Evolutionary conservation across 2,888 invertebrate genomes (phyloP).

Genomic region (Nineta flava): DNA sequence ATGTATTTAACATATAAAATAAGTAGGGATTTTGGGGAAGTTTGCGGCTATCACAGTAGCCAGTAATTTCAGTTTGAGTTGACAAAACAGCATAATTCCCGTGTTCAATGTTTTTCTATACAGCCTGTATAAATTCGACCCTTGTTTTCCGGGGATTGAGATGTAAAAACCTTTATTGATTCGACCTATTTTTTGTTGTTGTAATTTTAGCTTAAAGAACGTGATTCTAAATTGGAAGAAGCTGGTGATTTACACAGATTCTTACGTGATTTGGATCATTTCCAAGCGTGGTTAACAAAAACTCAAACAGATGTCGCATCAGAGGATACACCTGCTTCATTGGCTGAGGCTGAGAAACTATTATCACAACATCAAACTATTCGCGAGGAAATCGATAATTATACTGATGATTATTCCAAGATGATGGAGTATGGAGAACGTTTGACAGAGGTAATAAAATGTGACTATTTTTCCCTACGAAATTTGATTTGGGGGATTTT

Average conservation of each 20-base stretch:
- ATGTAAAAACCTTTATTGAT: too few species aligned
- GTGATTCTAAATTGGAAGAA: slow-evolving; percentile 96
- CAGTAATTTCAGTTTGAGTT: too few species aligned
- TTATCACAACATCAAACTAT: slow-evolving; percentile 96
- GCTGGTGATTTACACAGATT: slow-evolving; percentile 97
- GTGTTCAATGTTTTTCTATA: too few species aligned
- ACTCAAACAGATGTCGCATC: slow-evolving; percentile 98
- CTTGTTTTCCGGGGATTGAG: too few species aligned
- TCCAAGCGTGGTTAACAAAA: slow-evolving; percentile 97
- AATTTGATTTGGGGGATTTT: too few species aligned
- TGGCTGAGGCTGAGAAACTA: slow-evolving; percentile 93
- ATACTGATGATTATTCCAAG: slow-evolving; percentile 92
- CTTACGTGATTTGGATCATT: slow-evolving; percentile 96
- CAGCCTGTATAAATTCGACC: too few species aligned
- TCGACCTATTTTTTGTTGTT: not conserved
- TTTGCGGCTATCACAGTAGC: too few species aligned
- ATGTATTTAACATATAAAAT: too few species aligned
- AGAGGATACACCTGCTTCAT: slow-evolving; percentile 82
- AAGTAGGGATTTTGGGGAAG: too few species aligned
- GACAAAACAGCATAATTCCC: too few species aligned
- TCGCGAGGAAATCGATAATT: slow-evolving; percentile 98
- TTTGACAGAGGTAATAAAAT: slow-evolving; percentile 46
- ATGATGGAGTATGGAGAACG: slow-evolving; percentile 99
- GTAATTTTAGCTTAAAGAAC: slow-evolving; percentile 66
- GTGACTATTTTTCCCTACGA: too few species aligned